Conservation (phyloP, 2,797 vertebrate genomes). For the Knipowitschia caucasica region DNA sequence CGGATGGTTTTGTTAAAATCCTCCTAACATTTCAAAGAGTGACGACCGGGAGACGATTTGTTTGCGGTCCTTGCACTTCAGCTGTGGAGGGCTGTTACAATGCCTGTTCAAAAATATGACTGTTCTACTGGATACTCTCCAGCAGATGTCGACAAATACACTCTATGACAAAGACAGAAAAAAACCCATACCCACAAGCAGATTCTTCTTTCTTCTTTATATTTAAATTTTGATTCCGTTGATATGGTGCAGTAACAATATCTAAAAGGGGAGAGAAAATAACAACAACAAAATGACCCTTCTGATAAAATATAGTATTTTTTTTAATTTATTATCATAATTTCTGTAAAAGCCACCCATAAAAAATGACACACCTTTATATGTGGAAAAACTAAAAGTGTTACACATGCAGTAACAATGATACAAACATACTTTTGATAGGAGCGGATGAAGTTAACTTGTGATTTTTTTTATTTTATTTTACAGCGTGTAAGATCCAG, state of each 20-base stretch:
- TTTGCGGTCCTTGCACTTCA: slow-evolving; percentile 39
- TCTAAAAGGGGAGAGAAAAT: no score
- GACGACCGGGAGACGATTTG: slow-evolving; percentile 38
- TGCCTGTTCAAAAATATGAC: slow-evolving; percentile 46
- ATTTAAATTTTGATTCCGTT: no score
- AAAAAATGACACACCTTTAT: no score
- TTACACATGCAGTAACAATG: no score
- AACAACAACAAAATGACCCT: no score
- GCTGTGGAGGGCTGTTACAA: not conserved
- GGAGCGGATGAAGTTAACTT: not conserved
- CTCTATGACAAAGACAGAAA: not conserved
- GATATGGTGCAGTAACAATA: no score
- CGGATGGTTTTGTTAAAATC: slow-evolving; percentile 46
- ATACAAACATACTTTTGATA: not conserved
- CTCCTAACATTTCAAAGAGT: slow-evolving; percentile 12
- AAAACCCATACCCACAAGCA: not conserved
- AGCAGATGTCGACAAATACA: slow-evolving; percentile 24
- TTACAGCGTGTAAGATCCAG: slow-evolving; percentile 18
- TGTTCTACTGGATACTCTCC: slow-evolving; percentile 4
- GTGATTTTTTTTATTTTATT: slow-evolving; percentile 17
- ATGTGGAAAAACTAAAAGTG: no score
- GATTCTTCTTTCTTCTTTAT: not conserved
- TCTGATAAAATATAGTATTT: no score
- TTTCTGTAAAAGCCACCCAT: no score
- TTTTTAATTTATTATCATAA: no score